A percentile compares a stretch with the other conserved stretches of the same genome.
Conservation (phyloP, 1,140 invertebrate genomes). For the Macrostomum lignano region DNA sequence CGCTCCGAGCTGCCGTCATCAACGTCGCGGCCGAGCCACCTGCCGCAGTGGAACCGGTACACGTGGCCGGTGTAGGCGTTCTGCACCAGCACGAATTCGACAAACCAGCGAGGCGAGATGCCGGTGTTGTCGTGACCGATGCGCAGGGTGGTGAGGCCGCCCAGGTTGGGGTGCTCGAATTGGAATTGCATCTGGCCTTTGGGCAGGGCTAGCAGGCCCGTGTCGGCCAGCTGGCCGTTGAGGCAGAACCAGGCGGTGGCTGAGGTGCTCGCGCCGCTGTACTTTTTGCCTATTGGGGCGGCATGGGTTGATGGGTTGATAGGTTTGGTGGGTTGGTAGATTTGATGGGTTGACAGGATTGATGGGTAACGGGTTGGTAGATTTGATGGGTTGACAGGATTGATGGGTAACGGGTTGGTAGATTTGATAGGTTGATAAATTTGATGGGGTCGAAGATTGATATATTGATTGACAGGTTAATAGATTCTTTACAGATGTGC, state of each 20-base stretch:
- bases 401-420: too few relatives aligned
- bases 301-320: too few relatives aligned
- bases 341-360: too few relatives aligned
- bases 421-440: too few relatives aligned
- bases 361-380: too few relatives aligned
- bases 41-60: conserved; percentile 80
- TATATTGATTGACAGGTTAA: too few relatives aligned
- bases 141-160: conserved; percentile 63
- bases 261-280: conserved; percentile 4
- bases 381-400: too few relatives aligned
- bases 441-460: too few relatives aligned
- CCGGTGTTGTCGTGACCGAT: conserved; percentile 81
- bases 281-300: conserved; percentile 5
- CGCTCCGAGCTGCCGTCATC: conserved; percentile 88
- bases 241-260: conserved; percentile 1
- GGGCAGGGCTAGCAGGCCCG: neutral
- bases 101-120: conserved; percentile 66
- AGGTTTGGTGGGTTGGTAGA: too few relatives aligned
- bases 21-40: conserved; percentile 75
- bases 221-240: neutral
- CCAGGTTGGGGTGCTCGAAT: conserved; percentile 57
- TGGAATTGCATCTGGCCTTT: neutral
- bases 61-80: conserved; percentile 78
- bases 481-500: too few relatives aligned
- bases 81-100: conserved; percentile 66